Base-by-base conservation (phyloP, 2,797 vertebrate species). In the Apogon hyalosoma region DNA sequence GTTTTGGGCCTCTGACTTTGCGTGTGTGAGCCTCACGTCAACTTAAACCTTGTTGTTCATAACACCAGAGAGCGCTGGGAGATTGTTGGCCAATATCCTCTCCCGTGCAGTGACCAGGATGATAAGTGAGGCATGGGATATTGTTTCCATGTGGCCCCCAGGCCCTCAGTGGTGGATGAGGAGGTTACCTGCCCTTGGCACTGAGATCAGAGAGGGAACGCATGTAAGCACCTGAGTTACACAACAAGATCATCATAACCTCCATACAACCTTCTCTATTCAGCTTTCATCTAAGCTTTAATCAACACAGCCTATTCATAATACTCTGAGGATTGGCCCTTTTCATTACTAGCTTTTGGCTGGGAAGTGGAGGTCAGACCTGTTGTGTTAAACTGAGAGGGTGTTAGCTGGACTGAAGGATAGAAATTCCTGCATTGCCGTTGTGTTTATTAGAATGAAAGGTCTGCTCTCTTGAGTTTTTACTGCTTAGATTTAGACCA, bases 71-170 rank as follows among this genome's bases (percentile, higher is more conserved):
- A 86, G 70, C 6, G 39, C 71, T 43, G 53, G 69, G 72, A 86
- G 84, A 81, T 88, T 84, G 69, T 84, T 21, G 53, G 66, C 68
- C 80, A 90, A 88, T 91, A 90, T 92, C 86, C 90, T 87, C 69
- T 86, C 73, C 71, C 43, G 54, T 88, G 77, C 79, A 13, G 69
- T 39, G 66, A 83, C 73, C 69, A 78, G 78, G 77, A 75, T 56
- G 75, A 83, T 67, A 50, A 69, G 62, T 79, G 79, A 90, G 82
- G 76, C 49, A 12, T 43, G 78, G 66, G 79, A 89, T 90, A 90
- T 89, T 90, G 74, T 83, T 83, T 85, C 84, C 74, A 77, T 73
- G 75, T 78, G 85, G 59, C 78, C 76, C 60, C 60, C 16, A 8
- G 76, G 69, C 59, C 62, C 76, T 68, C 53, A 28, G 31, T 18